These are phyloP conservation scores for Hydra vulgaris DNA, from an alignment of 30 jellyfish, hydroid and myxozoan species.

Conservation along the genomic window DNA sequence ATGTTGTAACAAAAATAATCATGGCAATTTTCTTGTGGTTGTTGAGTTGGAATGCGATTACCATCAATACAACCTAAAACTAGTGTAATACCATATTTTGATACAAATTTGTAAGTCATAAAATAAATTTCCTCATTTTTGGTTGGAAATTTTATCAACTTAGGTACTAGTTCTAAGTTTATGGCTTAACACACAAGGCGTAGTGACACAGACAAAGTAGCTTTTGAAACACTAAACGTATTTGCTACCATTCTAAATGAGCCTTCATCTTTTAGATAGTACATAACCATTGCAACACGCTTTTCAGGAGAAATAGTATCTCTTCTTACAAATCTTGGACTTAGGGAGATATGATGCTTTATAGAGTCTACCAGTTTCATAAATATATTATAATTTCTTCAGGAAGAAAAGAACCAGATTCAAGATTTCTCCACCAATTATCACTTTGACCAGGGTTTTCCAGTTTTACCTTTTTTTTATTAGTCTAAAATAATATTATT, in stretches of 20 bases:
- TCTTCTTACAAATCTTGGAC: neutral
- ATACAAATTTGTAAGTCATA: slow-evolving; percentile 16
- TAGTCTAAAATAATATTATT: neutral
- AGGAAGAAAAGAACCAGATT: slow-evolving; percentile 11
- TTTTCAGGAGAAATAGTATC: slow-evolving; percentile 21
- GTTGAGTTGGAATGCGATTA: slow-evolving; percentile 46
- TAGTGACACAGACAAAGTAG: slow-evolving; percentile 8
- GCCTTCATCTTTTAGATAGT: slow-evolving; percentile 34
- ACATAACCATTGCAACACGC: slow-evolving; percentile 19
- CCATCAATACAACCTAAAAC: slow-evolving; percentile 72
- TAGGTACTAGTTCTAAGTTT: slow-evolving; percentile 1
- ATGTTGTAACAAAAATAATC: slow-evolving; percentile 52
- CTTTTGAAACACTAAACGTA: slow-evolving; percentile 22
- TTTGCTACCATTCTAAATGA: slow-evolving; percentile 24
- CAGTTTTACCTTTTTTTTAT: slow-evolving; percentile 17
- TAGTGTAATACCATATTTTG: slow-evolving; percentile 47
- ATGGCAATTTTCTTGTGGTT: slow-evolving; percentile 65
- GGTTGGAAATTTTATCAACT: slow-evolving; percentile 14
- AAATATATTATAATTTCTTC: slow-evolving; percentile 1
- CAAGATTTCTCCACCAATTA: slow-evolving; percentile 36
- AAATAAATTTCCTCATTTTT: slow-evolving; percentile 34
- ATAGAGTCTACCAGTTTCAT: slow-evolving; percentile 8
- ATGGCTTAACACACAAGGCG: slow-evolving; percentile 13
- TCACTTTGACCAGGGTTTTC: slow-evolving; percentile 49
- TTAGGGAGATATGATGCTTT: neutral